Base-by-base conservation (phyloP, 2,113 vertebrate species). In the Hippolais icterina region DNA sequence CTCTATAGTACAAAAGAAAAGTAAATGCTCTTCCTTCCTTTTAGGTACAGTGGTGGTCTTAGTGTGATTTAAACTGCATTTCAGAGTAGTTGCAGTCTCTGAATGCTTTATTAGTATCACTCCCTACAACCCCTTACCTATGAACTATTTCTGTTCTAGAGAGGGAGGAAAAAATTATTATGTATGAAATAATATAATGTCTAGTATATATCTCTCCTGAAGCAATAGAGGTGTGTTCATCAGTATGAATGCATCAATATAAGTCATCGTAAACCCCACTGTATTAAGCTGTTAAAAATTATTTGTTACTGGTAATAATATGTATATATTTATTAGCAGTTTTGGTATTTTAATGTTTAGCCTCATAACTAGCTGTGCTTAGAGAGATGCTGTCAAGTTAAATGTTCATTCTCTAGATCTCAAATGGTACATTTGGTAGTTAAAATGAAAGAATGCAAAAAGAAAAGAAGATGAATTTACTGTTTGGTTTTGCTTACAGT, bases 71-170 rank as follows among this genome's bases (percentile, higher is more conserved):
- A 74, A 83, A 52, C n/a, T 56, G 56, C 60, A 44, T 91, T 87
- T 86, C 53, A 70, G 46, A 20, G 19, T 80, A 72, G 25, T 35
- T 84, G 23, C 5, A 21, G 20, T 53, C 54, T 83, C 66, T 70
- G 61, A 72, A 81, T 63, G 19, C 12, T 92, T 80, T 94, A 56
- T 75, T 61, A 50, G 44, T 68, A 71, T 68, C 29, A 37, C 29
- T 65, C 71, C 35, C n/a, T 78, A 53, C 80, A 92, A 59, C 12
- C 7, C 20, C 31, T 93, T 95, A 72, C 46, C 53, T 89, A n/a
- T 90, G 46, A 92, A 75, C 75, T 89, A 85, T 70, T 96, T 94
- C 37, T 83, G 28, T 78, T 96, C 10, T 29, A 70, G 63, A 17
- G 46, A 72, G 12, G 11, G 20, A 66, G 47, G 22, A 77, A 87